phyloP scores from a whole-genome alignment of 2,113 vertebrate species.

The Tor tambroides region DNA sequence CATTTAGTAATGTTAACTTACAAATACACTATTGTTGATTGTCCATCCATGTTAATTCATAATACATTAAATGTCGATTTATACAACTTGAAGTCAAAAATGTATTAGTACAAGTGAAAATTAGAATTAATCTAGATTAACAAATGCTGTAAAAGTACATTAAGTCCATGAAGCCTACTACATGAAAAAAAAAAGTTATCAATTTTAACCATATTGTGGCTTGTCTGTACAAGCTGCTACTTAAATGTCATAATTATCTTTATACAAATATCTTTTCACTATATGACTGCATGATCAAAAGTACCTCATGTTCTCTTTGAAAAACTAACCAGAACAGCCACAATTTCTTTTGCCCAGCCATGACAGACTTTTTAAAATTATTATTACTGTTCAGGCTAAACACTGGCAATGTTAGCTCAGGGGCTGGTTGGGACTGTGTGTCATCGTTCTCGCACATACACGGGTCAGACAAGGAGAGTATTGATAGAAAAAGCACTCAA shows the following conservation, averaged over 20 bases:
- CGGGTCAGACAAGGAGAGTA: background rate
- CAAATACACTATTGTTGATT: background rate
- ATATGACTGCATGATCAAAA: background rate
- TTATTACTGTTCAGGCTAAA: background rate
- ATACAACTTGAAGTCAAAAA: background rate
- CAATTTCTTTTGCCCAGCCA: background rate
- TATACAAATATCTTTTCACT: background rate
- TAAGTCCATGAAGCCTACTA: background rate
- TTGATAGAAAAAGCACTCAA: conserved; percentile 13
- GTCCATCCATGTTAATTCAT: background rate
- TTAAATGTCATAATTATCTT: background rate
- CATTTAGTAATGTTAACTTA: background rate
- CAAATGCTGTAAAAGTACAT: background rate
- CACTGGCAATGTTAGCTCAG: background rate
- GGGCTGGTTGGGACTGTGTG: background rate
- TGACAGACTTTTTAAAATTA: background rate
- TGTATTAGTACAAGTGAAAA: background rate
- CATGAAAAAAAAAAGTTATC: background rate
- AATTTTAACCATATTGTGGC: background rate
- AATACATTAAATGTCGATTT: background rate
- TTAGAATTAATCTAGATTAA: background rate
- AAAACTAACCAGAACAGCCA: background rate
- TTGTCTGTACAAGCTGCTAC: background rate
- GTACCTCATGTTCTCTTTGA: background rate
- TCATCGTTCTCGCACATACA: background rate